Base-by-base conservation (phyloP, 2,888 invertebrate genomes). In the Agrotis clavis region DNA sequence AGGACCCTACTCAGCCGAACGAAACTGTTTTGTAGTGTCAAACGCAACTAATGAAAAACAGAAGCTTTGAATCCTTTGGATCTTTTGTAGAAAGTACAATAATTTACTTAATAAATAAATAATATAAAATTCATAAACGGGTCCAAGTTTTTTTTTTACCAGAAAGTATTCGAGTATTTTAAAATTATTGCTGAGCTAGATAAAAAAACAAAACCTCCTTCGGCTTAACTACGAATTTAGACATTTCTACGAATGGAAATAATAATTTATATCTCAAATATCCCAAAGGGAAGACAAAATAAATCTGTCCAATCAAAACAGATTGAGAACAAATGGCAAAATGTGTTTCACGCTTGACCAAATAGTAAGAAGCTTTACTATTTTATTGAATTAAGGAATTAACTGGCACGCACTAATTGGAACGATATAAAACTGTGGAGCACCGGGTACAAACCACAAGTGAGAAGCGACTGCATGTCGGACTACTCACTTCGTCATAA, bases 341-440 rank as follows among this genome's bases (percentile, higher is more conserved):
- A 86, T 85, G 83, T 88, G 90, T 90, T 90, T 93, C 91, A 94
- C 92, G 94, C 94, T 93, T 94, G 93, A 93, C 93, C 91, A 92
- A 95, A 93, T 94, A 88, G 91, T 92, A 93, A 92, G 94, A 93
- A 94, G 95, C 94, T 95, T 95, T 94, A 94, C 91, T 90, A 89
- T 94, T 94, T 95, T 96, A 96, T 96, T 96, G 90, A 96, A 96
- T 96, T 96, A 96, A 96, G 93, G 93, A 94, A 95, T 96, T 96
- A 96, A 91, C 91, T 69, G 91, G 78, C 96, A 96, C 96, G 95
- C 96, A 95, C 93, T 87, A 90, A 92, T 90, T 86, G 84, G 86
- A 90, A 83, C 91, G 86, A 93, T 96, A 96, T 95, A 96, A 94
- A 95, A 94, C 90, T 87, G 86, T 81, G 82, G 79, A 72, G 19